Percentiles rank a stretch among this genome's conserved stretches.
Conservation (phyloP, 2,888 invertebrate species). For the Sipunculus nudus region DNA sequence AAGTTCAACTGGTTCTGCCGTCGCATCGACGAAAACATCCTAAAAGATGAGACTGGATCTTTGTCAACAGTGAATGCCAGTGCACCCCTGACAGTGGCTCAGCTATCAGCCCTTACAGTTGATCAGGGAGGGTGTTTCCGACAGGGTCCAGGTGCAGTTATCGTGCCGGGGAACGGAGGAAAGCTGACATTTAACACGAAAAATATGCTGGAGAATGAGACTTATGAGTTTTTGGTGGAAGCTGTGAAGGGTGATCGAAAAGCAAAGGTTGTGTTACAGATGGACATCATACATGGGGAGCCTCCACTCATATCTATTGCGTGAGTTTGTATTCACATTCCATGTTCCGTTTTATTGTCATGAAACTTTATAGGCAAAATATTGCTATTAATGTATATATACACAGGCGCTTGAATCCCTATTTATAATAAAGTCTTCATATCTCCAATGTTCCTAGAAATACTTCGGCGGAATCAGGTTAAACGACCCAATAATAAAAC, state of each 20-base stretch:
- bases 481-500: no score
- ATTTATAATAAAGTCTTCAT: no score
- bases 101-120: not conserved
- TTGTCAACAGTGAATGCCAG: not conserved
- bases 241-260: conserved; percentile 38
- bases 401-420: no score
- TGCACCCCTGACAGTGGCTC: not conserved
- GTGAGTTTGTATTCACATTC: no score
- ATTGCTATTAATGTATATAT: no score
- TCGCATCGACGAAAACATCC: conserved; percentile 20
- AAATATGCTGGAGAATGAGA: conserved; percentile 41
- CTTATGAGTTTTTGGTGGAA: conserved; percentile 41
- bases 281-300: conserved; percentile 37
- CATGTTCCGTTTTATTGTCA: no score
- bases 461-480: no score
- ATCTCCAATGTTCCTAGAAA: no score
- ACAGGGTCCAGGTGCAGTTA: conserved; percentile 8
- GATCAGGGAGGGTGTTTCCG: conserved; percentile 45
- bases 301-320: conserved; percentile 38
- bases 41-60: not conserved
- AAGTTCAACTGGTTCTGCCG: conserved; percentile 30
- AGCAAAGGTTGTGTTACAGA: conserved; percentile 19
- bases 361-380: no score
- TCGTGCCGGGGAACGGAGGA: conserved; percentile 9
- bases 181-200: conserved; percentile 40